Base-by-base conservation (phyloP, 2,113 vertebrate species). In the Vidua macroura region DNA sequence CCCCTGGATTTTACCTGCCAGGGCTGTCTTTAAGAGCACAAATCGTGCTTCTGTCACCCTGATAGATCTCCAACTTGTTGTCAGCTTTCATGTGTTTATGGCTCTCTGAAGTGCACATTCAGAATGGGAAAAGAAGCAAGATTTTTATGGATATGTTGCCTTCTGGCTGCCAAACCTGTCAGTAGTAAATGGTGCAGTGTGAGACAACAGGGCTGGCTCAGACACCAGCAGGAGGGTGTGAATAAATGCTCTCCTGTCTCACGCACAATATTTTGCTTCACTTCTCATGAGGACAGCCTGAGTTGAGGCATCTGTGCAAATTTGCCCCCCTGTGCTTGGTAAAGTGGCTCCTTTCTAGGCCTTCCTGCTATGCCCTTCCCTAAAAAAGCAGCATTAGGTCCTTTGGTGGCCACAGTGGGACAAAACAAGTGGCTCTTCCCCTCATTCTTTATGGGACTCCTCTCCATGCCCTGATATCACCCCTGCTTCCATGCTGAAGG, bases 131-230 rank as follows among this genome's bases (percentile, higher is more conserved):
- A 72, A 64, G 48, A 18, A 25, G 77, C 41, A 27, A 17, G 79
- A 31, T 83, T 85, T 90, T 82, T 46, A 66, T 44, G 67, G 53
- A 20, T 69, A 4, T 46, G 59, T 77, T 68, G 23, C 83, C 39
- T 93, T 73, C 79, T 90, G 86, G 30, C 79, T 88, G 63, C 93
- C 88, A 93, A 21, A 79, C 24, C 28, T 69, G n/a, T 69, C 73
- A 53, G 51, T 69, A 8, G 46, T 73, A 31, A 90, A 15, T 44
- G 75, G 31, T 83, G 59, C 41, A 53, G 35, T 31, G 37, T 91
- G 86, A 88, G 72, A 25, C 63, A 60, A 1, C 22, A 19, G 46
- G 46, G 31, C 68, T 92, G 91, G 62, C 63, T 73, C 70, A 80
- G 58, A n/a, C 72, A 53, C 8, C 43, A 46, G 76, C 55, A 24